Evolutionary conservation across 2,113 vertebrate species (phyloP), one percentile per base, ranked within the genome.

Genomic region (Morone chrysops): DNA sequence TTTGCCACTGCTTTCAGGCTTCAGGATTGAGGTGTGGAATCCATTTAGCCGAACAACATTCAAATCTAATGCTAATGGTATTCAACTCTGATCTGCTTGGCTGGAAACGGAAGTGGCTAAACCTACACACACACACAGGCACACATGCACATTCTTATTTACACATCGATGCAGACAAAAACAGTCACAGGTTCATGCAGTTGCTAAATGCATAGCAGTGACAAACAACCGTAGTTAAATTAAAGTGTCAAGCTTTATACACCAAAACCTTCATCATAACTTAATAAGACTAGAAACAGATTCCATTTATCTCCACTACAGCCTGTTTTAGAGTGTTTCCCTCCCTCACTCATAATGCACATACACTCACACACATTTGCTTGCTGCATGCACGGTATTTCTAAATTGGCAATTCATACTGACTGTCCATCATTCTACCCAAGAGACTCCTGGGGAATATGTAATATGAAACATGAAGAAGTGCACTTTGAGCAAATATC

Each of bases 61-160:
- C 51, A 91, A 89, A 91, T 89, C 66, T 75, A 93, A 93, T 89
- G 87, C 84, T 87, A 84, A 93, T 89, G 63, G 67, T 56, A 84
- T 89, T 68, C 60, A 80, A 75, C 70, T 80, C 31, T 56, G 76
- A 85, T 84, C 75, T 1, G 48, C 75, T 73, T 13, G 51, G 65
- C 63, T 87, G 54, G 36, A 82, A 78, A 56, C 13, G 41, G 61
- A 87, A 83, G 85, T 56, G 41, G 11, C 63, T 59, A 17, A 53
- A 80, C 36, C 63, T 7, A 25, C 62, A 66, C 61, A 54, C 41
- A 31, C 31, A 31, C 31, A 31, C 31, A 31, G 31, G 31, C 31
- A 31, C 31, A 50, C 40, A 4, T 12, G 0, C 67, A 51, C 57
- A 6, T 13, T 56, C 8, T 69, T 9, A 31, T 36, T 12, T 25